Evolutionary conservation across 2,113 vertebrate genomes (phyloP), one percentile per base, ranked within the genome.

Genomic region (Vombatus ursinus): DNA sequence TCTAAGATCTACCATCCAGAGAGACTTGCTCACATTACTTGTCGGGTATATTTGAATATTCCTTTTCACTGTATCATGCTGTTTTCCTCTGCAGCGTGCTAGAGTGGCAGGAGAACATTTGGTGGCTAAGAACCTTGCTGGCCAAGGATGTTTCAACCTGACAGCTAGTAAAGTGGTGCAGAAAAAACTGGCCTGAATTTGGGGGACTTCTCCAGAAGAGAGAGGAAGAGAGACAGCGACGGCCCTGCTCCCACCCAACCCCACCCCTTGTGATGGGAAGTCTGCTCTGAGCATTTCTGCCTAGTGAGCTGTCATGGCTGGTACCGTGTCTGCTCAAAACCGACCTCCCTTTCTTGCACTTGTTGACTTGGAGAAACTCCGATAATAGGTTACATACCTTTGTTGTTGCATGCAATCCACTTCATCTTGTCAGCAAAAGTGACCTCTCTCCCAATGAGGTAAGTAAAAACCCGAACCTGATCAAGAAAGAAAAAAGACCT

Each of bases 351-450:
- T n/a, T 0, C 8, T 61, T 49, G 68, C 44, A 26, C 0, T 0
- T 0, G 9, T 0, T 7, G 37, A 77, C 44, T 1, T 23, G 7
- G 0, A 1, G 49, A n/a, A 2, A 0, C n/a, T 31, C 14, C 0
- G 44, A 49, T 6, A 0, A 16, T 0, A 0, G 0, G 0, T 0
- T 25, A 10, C n/a, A 11, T 96, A 98, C 99, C 99, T 98, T 99
- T 99, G 97, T 99, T 99, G 98, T 99, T 99, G 98, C 99, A 99
- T 31, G 99, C 99, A 0, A 99, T 99, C 99, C 99, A 99, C 96
- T 99, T 99, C 92, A 99, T 98, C 0, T 99, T 99, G 1, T 99
- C 98, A 31, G 99, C 99, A 95, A 99, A 99, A 0, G 99, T 99
- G 98, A 99, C 99, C 95, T 99, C 99, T 90, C 99, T 99, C 68